Evolutionary conservation across 2,113 vertebrate species (phyloP).

Genomic region (Percina caprodes): DNA sequence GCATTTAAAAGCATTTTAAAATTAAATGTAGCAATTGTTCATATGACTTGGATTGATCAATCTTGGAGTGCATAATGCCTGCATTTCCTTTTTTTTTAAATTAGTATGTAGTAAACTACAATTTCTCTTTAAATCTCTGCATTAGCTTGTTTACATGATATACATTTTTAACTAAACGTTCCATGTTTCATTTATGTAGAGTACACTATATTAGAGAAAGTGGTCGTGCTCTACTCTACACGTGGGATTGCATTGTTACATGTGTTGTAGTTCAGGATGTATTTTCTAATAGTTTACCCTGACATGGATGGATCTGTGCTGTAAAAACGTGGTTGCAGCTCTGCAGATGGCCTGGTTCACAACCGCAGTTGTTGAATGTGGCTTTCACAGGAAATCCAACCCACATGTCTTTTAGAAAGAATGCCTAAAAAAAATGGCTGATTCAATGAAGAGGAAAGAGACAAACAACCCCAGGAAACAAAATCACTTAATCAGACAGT

Average conservation of each 20-base stretch:
- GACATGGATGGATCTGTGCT: not conserved
- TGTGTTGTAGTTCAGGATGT: not conserved
- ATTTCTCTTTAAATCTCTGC: not conserved
- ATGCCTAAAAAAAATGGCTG: not conserved
- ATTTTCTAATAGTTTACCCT: not conserved
- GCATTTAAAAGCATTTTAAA: not conserved
- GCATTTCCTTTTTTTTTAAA: not conserved
- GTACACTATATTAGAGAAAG: no score
- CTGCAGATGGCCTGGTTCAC: conserved; percentile 59
- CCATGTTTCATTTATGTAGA: not conserved
- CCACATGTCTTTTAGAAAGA: not conserved
- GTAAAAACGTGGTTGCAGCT: not conserved
- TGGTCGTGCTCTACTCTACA: not conserved
- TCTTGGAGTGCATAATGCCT: not conserved
- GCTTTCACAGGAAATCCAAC: conserved; percentile 23
- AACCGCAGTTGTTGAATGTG: conserved; percentile 24
- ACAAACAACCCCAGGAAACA: not conserved
- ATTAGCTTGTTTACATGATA: not conserved
- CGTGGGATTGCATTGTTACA: not conserved
- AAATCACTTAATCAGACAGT: not conserved
- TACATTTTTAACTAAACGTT: not conserved
- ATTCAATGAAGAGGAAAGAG: not conserved
- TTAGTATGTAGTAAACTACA: not conserved
- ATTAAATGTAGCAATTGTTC: not conserved
- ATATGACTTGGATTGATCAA: not conserved